Conservation (phyloP, 92 coral and sea anemone species). For the Blastomussa wellsi region DNA sequence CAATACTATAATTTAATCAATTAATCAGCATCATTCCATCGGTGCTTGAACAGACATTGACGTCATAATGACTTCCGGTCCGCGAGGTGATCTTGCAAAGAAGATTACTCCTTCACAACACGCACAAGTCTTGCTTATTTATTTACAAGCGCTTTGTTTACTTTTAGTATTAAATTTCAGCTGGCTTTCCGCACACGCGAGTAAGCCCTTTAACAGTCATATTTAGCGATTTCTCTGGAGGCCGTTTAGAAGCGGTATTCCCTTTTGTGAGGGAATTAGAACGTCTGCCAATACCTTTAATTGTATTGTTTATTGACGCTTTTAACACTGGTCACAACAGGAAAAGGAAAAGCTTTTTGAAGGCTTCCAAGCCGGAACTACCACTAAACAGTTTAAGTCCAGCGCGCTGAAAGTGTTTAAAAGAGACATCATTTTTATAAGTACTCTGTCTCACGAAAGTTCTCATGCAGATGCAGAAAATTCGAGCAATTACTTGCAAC, state of each 20-base stretch:
- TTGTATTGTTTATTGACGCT: neutral
- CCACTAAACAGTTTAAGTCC: neutral
- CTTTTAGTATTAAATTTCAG: neutral
- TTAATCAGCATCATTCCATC: neutral
- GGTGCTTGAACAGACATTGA: neutral
- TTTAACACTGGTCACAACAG: neutral
- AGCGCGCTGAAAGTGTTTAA: neutral
- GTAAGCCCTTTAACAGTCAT: neutral
- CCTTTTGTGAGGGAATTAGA: neutral
- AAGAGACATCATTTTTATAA: neutral
- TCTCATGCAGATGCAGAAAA: neutral
- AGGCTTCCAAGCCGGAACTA: neutral
- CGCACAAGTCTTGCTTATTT: constrained; percentile 4
- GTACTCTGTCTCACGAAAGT: neutral
- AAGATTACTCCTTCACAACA: constrained; percentile 20
- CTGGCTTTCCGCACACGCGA: neutral
- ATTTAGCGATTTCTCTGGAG: neutral
- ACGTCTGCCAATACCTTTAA: neutral
- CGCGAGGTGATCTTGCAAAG: constrained; percentile 11
- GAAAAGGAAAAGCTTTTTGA: neutral
- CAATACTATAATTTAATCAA: neutral
- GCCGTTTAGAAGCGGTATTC: neutral
- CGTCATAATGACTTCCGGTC: neutral
- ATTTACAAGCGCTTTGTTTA: neutral
- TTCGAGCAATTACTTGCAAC: neutral